phyloP scores from a whole-genome alignment of 2,888 invertebrate species.

The Autographa gamma region DNA sequence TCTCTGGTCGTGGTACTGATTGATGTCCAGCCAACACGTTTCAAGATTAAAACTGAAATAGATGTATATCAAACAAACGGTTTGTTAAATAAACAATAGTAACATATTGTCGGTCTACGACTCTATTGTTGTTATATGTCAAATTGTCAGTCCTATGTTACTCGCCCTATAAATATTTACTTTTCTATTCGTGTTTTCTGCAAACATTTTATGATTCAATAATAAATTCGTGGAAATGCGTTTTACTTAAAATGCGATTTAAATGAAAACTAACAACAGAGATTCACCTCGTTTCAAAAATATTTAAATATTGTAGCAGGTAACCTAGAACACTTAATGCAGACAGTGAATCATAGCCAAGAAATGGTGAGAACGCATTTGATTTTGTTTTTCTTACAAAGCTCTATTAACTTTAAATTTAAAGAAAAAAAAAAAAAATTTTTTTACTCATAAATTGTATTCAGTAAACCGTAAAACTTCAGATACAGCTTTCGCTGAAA shows the following conservation, averaged over 20 bases:
- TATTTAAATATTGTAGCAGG: neutral
- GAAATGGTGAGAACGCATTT: neutral
- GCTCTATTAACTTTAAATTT: slow-evolving; percentile 3
- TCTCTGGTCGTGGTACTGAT: neutral
- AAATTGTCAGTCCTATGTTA: slow-evolving; percentile 33
- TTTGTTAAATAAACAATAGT: slow-evolving; percentile 30
- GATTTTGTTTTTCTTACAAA: neutral
- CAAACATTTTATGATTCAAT: neutral
- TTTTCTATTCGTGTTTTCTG: slow-evolving; percentile 10
- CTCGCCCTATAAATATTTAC: slow-evolving; percentile 32
- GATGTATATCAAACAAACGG: slow-evolving; percentile 32
- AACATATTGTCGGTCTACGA: slow-evolving; percentile 26
- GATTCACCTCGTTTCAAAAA: too few species aligned
- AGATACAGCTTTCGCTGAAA: slow-evolving; percentile 32
- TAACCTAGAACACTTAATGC: neutral
- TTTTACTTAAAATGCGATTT: neutral
- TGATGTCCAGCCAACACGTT: slow-evolving; percentile 27
- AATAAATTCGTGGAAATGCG: neutral
- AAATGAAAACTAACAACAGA: too few species aligned
- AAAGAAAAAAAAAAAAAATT: too few species aligned
- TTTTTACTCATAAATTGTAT: slow-evolving; percentile 7
- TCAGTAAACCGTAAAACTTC: neutral
- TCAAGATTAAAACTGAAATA: slow-evolving; percentile 36
- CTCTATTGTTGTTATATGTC: slow-evolving; percentile 13
- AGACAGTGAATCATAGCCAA: neutral